Conservation (phyloP, 1,140 invertebrate genomes). For the Drosophila burlai region DNA sequence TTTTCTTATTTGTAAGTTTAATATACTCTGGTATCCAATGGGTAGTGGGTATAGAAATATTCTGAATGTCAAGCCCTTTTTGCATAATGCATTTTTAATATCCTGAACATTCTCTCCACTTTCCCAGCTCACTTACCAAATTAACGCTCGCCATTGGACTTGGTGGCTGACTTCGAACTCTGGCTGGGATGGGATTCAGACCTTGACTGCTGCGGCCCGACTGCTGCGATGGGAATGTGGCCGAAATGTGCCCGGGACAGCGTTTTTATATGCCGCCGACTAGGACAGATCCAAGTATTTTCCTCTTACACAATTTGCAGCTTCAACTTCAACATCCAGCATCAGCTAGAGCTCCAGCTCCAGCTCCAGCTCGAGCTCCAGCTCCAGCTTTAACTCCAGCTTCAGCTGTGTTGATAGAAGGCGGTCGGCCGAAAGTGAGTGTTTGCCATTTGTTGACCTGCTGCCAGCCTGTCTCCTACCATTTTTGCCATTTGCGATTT, state of each 20-base stretch:
- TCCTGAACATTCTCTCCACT: slow-evolving; percentile 11
- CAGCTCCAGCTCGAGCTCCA: not conserved
- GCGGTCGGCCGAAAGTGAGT: slow-evolving; percentile 70
- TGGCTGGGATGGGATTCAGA: slow-evolving; percentile 34
- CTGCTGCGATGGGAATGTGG: slow-evolving; percentile 65
- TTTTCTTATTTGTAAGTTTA: not conserved
- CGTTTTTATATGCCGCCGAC: slow-evolving; percentile 68
- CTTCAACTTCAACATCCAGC: slow-evolving; percentile 16
- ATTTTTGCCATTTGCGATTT: slow-evolving; percentile 36
- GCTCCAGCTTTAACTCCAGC: not conserved
- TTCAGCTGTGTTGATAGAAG: slow-evolving; percentile 62
- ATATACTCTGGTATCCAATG: not conserved
- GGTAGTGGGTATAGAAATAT: not conserved
- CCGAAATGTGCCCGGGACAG: slow-evolving; percentile 24
- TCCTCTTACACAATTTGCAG: slow-evolving; percentile 67
- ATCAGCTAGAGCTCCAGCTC: not conserved
- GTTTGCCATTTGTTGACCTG: slow-evolving; percentile 60
- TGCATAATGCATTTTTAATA: slow-evolving; percentile 58
- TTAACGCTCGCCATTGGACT: slow-evolving; percentile 62
- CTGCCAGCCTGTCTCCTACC: slow-evolving; percentile 22
- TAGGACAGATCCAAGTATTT: slow-evolving; percentile 60
- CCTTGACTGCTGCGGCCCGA: slow-evolving; percentile 54
- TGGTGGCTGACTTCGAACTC: slow-evolving; percentile 33
- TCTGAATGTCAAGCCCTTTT: slow-evolving; percentile 10
- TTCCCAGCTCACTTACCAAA: slow-evolving; percentile 47